phyloP scores from a whole-genome alignment of 2,113 vertebrate species.

The Peucedramus taeniatus region DNA sequence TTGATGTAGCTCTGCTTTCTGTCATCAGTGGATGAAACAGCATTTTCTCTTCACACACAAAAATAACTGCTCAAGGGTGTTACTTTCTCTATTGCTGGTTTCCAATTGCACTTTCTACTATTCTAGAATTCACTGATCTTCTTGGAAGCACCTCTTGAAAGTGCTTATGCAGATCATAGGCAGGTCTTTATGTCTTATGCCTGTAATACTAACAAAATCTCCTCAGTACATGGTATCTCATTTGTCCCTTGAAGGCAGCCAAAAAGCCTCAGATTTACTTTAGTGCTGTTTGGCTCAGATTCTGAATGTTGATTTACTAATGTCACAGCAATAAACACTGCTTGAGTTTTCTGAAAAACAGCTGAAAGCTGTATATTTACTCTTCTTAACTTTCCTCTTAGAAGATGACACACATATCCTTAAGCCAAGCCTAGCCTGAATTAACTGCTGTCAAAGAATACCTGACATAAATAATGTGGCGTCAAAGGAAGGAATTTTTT shows the following conservation, averaged over 20 bases:
- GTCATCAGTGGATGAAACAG: neutral
- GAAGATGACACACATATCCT: neutral
- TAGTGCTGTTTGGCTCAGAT: neutral
- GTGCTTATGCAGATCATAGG: neutral
- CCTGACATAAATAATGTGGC: neutral
- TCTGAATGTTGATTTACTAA: neutral
- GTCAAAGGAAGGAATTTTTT: neutral
- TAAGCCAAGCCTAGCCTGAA: neutral
- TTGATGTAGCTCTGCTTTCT: neutral
- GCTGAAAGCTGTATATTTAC: neutral
- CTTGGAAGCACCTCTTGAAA: neutral
- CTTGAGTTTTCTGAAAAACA: neutral
- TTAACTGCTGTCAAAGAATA: neutral
- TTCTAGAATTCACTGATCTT: neutral
- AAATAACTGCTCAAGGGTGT: neutral
- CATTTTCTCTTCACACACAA: neutral
- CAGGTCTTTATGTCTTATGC: neutral
- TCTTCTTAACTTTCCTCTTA: neutral
- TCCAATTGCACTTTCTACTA: neutral
- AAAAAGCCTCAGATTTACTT: neutral
- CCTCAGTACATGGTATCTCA: neutral
- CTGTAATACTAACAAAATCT: neutral
- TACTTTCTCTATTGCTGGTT: neutral
- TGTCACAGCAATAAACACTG: neutral
- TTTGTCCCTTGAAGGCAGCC: neutral